A percentile compares a stretch with the other conserved stretches of the same genome.
phyloP scores from a whole-genome alignment of 2,113 vertebrate species.

The Cyprinodon tularosa region DNA sequence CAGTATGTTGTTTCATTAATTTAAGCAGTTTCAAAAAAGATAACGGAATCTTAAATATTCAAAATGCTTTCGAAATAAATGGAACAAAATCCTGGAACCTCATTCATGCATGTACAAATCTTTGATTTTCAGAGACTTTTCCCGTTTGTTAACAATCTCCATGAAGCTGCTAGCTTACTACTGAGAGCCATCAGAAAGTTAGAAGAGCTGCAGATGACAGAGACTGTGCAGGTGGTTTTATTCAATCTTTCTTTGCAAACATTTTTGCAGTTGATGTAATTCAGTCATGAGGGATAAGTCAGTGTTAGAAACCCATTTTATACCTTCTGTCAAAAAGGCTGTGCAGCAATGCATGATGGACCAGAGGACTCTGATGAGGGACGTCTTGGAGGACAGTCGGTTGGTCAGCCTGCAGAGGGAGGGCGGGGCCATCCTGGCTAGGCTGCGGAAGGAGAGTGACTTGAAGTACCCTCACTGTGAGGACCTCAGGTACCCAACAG shows the following conservation, averaged over 20 bases:
- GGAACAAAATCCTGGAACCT: background rate
- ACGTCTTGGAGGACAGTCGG: slow-evolving; percentile 83
- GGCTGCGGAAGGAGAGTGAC: slow-evolving; percentile 86
- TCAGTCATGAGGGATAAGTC: background rate
- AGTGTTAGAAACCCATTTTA: background rate
- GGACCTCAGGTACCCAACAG: slow-evolving; percentile 80
- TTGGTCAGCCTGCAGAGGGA: slow-evolving; percentile 88
- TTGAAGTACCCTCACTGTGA: slow-evolving; percentile 79
- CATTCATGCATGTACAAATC: background rate
- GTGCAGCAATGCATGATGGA: slow-evolving; percentile 75
- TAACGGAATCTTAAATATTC: background rate
- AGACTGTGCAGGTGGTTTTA: slow-evolving; percentile 81
- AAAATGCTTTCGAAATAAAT: no score
- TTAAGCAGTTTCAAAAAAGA: background rate
- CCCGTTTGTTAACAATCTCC: slow-evolving; percentile 83
- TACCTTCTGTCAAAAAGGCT: slow-evolving; percentile 71
- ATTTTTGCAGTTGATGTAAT: background rate
- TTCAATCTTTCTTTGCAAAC: background rate
- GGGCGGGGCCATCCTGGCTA: slow-evolving; percentile 85
- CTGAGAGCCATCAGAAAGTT: slow-evolving; percentile 82
- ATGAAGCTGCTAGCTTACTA: slow-evolving; percentile 79
- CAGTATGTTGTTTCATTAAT: background rate
- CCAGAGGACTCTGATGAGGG: slow-evolving; percentile 87
- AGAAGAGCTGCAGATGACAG: slow-evolving; percentile 57
- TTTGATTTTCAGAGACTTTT: slow-evolving; percentile 84